Conservation (phyloP, 2,888 invertebrate species). For the Cremastobaeus sp. region DNA sequence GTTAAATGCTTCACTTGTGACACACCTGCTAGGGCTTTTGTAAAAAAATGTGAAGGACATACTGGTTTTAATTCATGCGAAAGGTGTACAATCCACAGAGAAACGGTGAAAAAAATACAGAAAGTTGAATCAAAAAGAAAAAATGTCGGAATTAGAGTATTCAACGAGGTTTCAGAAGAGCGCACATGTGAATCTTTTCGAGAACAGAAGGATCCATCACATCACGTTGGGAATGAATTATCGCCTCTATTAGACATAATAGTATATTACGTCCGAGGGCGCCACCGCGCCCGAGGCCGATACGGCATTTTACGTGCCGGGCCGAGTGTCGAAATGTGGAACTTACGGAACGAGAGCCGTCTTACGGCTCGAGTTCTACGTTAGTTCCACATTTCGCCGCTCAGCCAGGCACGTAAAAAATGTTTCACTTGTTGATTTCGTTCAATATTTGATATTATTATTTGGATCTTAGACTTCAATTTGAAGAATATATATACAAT, state of each 20-base stretch:
- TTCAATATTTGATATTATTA: no score
- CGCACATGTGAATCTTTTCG: background rate
- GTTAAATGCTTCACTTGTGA: background rate
- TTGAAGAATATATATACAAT: no score
- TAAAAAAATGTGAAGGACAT: background rate
- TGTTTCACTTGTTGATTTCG: no score
- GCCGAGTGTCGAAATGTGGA: no score
- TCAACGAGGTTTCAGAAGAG: background rate
- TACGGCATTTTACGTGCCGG: no score
- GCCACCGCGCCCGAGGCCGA: no score
- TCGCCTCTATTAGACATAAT: background rate
- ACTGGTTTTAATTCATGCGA: background rate
- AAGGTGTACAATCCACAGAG: background rate
- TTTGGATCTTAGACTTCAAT: no score
- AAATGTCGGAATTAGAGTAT: background rate
- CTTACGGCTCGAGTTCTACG: no score
- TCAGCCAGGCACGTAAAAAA: no score
- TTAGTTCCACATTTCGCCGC: no score
- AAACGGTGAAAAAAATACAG: background rate
- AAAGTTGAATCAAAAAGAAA: background rate
- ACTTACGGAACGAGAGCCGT: no score
- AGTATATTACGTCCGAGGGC: constrained; percentile 8
- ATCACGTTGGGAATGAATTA: background rate
- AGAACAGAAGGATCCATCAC: background rate
- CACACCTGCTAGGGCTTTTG: background rate